Evolutionary conservation across 2,113 vertebrate genomes (phyloP).

Genomic region (Platanista minor): DNA sequence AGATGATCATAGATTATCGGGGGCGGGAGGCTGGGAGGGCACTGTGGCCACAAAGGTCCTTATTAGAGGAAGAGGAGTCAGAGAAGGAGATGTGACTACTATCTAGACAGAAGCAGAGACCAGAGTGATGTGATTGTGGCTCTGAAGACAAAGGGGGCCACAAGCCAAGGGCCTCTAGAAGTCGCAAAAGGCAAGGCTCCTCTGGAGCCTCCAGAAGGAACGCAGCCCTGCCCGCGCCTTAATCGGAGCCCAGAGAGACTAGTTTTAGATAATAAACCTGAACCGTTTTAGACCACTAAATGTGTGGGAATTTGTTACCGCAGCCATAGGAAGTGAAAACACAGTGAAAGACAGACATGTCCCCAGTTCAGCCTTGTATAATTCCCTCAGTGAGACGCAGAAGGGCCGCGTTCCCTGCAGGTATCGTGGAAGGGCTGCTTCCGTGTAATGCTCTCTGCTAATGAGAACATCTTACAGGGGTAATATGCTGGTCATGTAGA

Average conservation of each 20-base stretch:
- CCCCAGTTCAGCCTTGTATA: rapidly evolving
- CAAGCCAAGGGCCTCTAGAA: neutral
- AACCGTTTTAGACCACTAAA: neutral
- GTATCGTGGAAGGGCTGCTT: rapidly evolving
- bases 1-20: neutral
- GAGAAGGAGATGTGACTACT: neutral
- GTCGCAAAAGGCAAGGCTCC: neutral
- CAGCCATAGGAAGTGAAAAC: neutral
- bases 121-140: neutral
- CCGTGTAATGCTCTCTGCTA: neutral
- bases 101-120: neutral
- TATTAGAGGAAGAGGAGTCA: neutral
- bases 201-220: neutral
- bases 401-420: neutral
- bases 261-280: neutral
- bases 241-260: neutral
- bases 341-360: neutral
- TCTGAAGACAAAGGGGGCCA: neutral
- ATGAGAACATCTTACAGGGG: neutral
- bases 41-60: neutral
- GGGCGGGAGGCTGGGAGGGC: neutral
- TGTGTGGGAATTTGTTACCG: neutral
- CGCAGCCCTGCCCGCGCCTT: rapidly evolving
- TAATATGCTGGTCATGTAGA: neutral
- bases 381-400: rapidly evolving